These are phyloP conservation scores for Argyrosomus japonicus DNA, from an alignment of 2,113 vertebrate species.

Conservation along the genomic window DNA sequence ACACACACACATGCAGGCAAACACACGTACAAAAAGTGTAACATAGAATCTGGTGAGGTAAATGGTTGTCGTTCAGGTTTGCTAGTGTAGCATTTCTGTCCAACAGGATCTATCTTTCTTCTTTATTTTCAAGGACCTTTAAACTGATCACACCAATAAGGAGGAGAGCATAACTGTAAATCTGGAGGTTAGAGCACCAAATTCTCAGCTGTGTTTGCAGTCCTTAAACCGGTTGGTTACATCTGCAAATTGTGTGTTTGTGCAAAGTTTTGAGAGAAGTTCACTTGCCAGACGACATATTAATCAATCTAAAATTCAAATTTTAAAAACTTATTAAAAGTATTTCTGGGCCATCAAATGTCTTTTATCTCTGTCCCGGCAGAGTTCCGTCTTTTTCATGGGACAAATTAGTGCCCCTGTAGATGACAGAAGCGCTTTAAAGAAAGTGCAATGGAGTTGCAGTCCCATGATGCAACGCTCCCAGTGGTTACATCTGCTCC, in stretches of 20 bases:
- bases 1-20: conserved; percentile 19
- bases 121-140: conserved; percentile 77
- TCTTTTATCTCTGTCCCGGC: conserved; percentile 80
- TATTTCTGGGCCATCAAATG: conserved; percentile 74
- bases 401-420: conserved; percentile 83
- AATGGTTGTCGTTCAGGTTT: conserved; percentile 75
- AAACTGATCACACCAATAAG: conserved; percentile 75
- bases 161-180: conserved; percentile 57
- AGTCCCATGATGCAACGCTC: conserved; percentile 96
- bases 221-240: conserved; percentile 27
- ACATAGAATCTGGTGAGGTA: conserved; percentile 53
- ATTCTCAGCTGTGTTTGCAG: conserved; percentile 37
- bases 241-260: conserved; percentile 45
- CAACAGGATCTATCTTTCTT: conserved; percentile 69
- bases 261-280: conserved; percentile 63
- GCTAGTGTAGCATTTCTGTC: conserved; percentile 73
- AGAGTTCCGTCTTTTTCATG: conserved; percentile 78
- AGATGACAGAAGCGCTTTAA: conserved; percentile 82
- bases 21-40: conserved; percentile 20
- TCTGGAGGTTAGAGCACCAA: conserved; percentile 44
- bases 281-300: conserved; percentile 47
- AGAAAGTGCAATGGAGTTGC: conserved; percentile 84
- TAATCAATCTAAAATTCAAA: conserved; percentile 79
- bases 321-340: conserved; percentile 68
- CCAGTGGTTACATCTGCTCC: conserved; percentile 98